Evolutionary conservation across 35 echinoderm and acorn worm genomes (phyloP).

Genomic region (Nesometra sesokonis): DNA sequence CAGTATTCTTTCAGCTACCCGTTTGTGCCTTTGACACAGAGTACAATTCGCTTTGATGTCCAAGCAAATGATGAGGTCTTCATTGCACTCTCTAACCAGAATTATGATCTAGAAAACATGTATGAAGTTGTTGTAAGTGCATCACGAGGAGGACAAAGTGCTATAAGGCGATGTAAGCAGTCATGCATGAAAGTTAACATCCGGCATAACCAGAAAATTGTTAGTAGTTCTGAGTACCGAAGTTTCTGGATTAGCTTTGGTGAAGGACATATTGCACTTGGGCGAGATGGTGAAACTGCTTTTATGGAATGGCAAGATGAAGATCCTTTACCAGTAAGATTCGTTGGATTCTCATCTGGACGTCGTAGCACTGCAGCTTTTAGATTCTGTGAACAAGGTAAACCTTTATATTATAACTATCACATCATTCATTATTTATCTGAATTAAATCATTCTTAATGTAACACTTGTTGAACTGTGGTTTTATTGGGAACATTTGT

Average conservation of each 20-base stretch:
- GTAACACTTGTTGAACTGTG: too few relatives aligned
- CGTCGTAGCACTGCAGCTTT: neutral
- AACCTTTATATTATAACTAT: neutral
- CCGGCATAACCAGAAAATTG: neutral
- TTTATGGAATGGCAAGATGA: slow-evolving; percentile 28
- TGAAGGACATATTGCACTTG: slow-evolving; percentile 10
- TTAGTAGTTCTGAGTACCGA: neutral
- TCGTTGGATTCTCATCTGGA: neutral
- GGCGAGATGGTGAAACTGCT: neutral
- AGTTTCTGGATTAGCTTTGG: slow-evolving; percentile 13
- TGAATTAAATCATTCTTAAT: too few relatives aligned
- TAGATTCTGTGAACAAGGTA: slow-evolving; percentile 11
- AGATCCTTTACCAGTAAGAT: slow-evolving; percentile 5
- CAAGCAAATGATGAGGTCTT: slow-evolving; percentile 7
- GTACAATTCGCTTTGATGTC: slow-evolving; percentile 10
- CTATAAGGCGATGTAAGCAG: neutral
- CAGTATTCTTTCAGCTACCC: neutral
- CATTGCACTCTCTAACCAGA: neutral
- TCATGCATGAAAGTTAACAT: neutral
- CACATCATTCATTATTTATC: too few relatives aligned
- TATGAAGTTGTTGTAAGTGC: slow-evolving; percentile 20
- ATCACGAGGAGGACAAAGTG: neutral
- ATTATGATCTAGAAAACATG: neutral
- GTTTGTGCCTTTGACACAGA: neutral
- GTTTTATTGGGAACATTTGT: too few relatives aligned